Percentiles rank a stretch among this genome's conserved stretches.
phyloP scores from a whole-genome alignment of 2,888 invertebrate genomes.

The Drosophila sordidula region DNA sequence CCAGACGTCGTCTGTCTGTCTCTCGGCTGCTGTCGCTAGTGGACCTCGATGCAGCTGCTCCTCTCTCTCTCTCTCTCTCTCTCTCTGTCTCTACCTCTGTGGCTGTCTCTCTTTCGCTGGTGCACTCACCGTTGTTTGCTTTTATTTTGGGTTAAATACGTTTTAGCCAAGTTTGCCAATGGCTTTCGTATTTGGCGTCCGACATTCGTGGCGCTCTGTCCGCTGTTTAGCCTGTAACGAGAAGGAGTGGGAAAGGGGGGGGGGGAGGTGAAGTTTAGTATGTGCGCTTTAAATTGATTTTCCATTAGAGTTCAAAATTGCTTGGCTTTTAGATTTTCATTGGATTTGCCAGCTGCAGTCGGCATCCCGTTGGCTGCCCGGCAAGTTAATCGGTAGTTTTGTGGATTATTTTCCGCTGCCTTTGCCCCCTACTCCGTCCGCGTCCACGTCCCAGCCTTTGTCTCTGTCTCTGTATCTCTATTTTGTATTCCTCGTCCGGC shows the following conservation, averaged over 20 bases:
- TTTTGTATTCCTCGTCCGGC: slow-evolving; percentile 49
- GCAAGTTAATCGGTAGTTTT: slow-evolving; percentile 76
- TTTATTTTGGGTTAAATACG: slow-evolving; percentile 74
- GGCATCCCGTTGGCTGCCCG: slow-evolving; percentile 44
- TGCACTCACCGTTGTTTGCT: slow-evolving; percentile 29
- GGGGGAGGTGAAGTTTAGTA: slow-evolving; percentile 27
- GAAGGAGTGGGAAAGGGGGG: slow-evolving; percentile 12
- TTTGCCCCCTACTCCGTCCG: not conserved
- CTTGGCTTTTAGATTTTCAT: slow-evolving; percentile 78
- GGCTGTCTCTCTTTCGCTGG: not conserved
- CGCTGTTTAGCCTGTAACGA: slow-evolving; percentile 69
- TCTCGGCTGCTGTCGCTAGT: slow-evolving; percentile 1
- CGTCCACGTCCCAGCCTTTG: not conserved
- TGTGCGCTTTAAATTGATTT: slow-evolving; percentile 78
- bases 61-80: slow-evolving; percentile 12
- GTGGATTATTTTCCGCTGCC: slow-evolving; percentile 52
- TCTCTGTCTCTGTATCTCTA: slow-evolving; percentile 3
- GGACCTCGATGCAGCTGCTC: slow-evolving; percentile 23
- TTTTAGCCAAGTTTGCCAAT: slow-evolving; percentile 76
- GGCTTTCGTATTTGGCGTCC: slow-evolving; percentile 68
- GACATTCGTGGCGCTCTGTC: slow-evolving; percentile 73
- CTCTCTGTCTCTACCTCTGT: slow-evolving; percentile 2
- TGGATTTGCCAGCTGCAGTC: slow-evolving; percentile 75
- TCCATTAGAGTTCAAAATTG: slow-evolving; percentile 80
- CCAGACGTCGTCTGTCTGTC: slow-evolving; percentile 14